A percentile compares a stretch with the other conserved stretches of the same genome.
These are phyloP conservation scores for Phalacrocorax pelagicus DNA, from an alignment of 2,113 vertebrate species.

Conservation along the genomic window DNA sequence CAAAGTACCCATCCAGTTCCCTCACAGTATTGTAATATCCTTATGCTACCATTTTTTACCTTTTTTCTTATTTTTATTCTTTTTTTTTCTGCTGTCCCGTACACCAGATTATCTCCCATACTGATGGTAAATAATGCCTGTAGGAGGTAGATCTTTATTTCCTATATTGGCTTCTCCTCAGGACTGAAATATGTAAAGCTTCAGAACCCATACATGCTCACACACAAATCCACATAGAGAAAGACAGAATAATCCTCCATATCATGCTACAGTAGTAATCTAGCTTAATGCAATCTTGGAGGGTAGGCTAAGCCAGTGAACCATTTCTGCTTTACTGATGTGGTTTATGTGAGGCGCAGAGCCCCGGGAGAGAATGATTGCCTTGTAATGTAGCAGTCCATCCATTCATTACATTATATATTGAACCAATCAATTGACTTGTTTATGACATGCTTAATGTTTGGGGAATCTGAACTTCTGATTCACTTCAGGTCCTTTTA, in stretches of 20 bases:
- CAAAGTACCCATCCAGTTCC: not conserved
- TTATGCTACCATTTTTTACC: not conserved
- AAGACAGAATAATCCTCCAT: not conserved
- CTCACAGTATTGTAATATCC: not conserved
- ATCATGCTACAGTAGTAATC: constrained; percentile 21
- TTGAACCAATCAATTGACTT: constrained; percentile 58
- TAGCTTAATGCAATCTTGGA: constrained; percentile 16
- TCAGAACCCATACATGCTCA: not conserved
- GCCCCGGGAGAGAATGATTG: constrained; percentile 12
- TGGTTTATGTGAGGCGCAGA: constrained; percentile 38
- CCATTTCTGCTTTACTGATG: constrained; percentile 32
- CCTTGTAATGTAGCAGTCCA: constrained; percentile 29
- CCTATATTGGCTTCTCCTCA: not conserved
- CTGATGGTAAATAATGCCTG: not conserved
- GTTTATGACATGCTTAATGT: constrained; percentile 59
- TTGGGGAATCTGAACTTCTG: constrained; percentile 62
- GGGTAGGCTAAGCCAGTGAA: constrained; percentile 28
- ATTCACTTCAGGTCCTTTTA: constrained; percentile 71
- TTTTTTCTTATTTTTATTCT: not conserved
- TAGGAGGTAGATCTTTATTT: not conserved
- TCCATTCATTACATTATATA: constrained; percentile 50
- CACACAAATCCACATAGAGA: not conserved
- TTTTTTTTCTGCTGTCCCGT: not conserved
- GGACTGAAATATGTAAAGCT: not conserved
- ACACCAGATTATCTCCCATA: not conserved